A percentile compares a stretch with the other conserved stretches of the same genome.
Evolutionary conservation across 2,888 invertebrate genomes (phyloP).

Genomic region (Eugnorisma glareosa): DNA sequence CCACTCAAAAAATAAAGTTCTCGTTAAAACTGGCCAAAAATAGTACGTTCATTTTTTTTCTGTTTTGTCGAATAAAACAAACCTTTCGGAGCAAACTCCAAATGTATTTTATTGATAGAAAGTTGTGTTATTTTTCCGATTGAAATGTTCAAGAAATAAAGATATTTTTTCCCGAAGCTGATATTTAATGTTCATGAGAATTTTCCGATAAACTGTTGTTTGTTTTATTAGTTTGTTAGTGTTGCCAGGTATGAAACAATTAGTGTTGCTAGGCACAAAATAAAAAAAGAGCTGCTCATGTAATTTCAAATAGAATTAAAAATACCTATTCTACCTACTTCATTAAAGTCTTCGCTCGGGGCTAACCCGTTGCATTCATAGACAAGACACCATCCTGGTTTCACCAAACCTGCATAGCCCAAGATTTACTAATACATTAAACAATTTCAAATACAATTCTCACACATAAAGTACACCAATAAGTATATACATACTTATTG

Average conservation of each 20-base stretch:
- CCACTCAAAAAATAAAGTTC: no score
- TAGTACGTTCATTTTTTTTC: background rate
- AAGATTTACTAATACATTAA: background rate
- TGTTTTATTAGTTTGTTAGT: background rate
- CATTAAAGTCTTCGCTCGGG: background rate
- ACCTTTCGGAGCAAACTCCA: background rate
- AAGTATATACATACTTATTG: no score
- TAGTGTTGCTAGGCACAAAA: background rate
- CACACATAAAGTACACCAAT: background rate
- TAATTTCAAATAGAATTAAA: background rate
- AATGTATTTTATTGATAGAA: background rate
- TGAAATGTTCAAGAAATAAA: slow-evolving; percentile 8
- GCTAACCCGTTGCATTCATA: background rate
- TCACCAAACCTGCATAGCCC: background rate
- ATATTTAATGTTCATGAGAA: background rate
- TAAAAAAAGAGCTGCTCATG: background rate
- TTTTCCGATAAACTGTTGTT: slow-evolving; percentile 2
- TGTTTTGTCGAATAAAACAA: background rate
- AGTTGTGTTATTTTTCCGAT: slow-evolving; percentile 1
- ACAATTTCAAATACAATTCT: background rate
- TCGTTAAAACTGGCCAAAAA: background rate
- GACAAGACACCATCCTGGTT: background rate
- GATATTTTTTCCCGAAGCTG: background rate
- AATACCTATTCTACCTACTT: background rate
- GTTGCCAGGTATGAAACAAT: slow-evolving; percentile 1